phyloP scores from a whole-genome alignment of 2,888 invertebrate species.

The Nomada lathburiana region DNA sequence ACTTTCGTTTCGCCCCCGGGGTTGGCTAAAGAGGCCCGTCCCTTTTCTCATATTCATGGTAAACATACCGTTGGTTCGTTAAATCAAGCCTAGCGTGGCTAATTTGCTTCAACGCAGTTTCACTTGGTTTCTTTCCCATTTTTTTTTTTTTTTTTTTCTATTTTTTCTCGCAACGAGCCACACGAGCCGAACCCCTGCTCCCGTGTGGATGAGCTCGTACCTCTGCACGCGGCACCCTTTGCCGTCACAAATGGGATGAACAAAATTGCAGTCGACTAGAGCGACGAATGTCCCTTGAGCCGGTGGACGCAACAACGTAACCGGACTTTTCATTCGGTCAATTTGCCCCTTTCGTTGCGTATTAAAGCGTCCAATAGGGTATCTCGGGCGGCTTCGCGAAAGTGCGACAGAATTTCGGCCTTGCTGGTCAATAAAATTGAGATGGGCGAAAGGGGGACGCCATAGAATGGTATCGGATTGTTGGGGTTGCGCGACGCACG shows the following conservation, averaged over 20 bases:
- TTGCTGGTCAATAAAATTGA: neutral
- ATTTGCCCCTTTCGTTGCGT: constrained; percentile 29
- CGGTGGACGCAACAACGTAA: neutral
- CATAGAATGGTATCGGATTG: neutral
- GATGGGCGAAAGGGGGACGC: neutral
- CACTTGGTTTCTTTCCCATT: constrained; percentile 48
- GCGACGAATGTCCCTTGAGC: constrained; percentile 31
- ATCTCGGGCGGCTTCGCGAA: neutral
- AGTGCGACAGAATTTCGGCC: neutral
- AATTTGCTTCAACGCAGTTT: constrained; percentile 72
- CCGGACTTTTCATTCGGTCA: constrained; percentile 36
- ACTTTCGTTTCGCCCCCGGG: constrained; percentile 65
- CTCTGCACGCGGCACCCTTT: constrained; percentile 23
- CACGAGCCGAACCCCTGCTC: constrained; percentile 1
- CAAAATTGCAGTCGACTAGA: constrained; percentile 40
- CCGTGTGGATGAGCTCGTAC: constrained; percentile 2
- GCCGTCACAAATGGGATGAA: constrained; percentile 36
- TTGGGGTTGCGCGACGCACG: neutral
- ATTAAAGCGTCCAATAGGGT: constrained; percentile 6
- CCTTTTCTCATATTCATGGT: constrained; percentile 70
- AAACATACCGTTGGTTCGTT: constrained; percentile 65
- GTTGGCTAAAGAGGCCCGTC: constrained; percentile 57
- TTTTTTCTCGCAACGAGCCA: constrained; percentile 30
- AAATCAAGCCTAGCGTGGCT: constrained; percentile 70
- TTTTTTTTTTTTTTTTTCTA: neutral